Evolutionary conservation across 2,797 vertebrate species (phyloP).

Genomic region (Chaetophractus vellerosus): DNA sequence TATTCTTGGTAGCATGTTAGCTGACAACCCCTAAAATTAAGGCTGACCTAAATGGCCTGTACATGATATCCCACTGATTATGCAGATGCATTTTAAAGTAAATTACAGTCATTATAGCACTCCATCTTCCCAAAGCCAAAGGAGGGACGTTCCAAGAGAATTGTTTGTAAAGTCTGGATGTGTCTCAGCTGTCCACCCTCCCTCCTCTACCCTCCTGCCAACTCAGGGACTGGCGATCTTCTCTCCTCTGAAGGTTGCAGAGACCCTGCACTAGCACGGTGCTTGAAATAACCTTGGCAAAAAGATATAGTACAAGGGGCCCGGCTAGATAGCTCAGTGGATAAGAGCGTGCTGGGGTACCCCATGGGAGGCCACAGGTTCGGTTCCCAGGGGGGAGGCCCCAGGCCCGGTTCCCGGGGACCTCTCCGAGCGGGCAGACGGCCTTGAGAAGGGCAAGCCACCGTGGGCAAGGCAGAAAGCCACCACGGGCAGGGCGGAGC

Average conservation of each 20-base stretch:
- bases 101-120: not conserved
- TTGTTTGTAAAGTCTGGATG: not conserved
- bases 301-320: not conserved
- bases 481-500: no score
- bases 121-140: not conserved
- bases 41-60: not conserved
- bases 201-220: not conserved
- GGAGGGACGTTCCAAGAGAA: not conserved
- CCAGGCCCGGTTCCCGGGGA: no score
- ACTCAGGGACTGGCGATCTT: not conserved
- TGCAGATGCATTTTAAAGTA: slow-evolving; percentile 37
- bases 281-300: not conserved
- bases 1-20: not conserved
- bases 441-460: no score
- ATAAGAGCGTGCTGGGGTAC: no score
- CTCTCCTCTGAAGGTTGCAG: not conserved
- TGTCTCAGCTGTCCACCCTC: not conserved
- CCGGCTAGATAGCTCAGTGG: no score
- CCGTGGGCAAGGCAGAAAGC: no score
- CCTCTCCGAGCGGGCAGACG: no score
- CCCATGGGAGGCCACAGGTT: no score
- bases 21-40: not conserved
- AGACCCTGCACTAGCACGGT: not conserved
- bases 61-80: not conserved
- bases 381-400: no score